phyloP scores from a whole-genome alignment of 2,888 invertebrate species.

The Fragum sueziense region DNA sequence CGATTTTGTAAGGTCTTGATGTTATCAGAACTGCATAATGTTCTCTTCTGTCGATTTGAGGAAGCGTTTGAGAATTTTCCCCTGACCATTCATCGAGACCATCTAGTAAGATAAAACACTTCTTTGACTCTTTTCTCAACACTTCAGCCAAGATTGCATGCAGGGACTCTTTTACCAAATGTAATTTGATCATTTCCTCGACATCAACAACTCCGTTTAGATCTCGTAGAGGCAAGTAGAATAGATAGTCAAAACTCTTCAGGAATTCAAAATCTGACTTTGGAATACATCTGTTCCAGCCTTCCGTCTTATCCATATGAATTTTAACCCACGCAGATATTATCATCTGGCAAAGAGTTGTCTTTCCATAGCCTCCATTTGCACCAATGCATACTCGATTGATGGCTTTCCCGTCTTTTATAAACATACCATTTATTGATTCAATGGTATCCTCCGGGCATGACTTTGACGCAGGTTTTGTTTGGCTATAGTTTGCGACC shows the following conservation, averaged over 20 bases:
- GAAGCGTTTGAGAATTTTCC: background rate
- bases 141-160: background rate
- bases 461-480: no score
- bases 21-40: background rate
- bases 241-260: background rate
- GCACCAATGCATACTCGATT: slow-evolving; percentile 18
- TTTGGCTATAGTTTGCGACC: no score
- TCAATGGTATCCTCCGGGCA: no score
- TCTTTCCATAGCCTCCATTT: slow-evolving; percentile 23
- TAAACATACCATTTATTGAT: no score
- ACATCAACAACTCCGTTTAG: background rate
- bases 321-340: slow-evolving; percentile 11
- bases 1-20: slow-evolving; percentile 16
- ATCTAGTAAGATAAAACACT: slow-evolving; percentile 9
- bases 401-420: no score
- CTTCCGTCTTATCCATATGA: background rate
- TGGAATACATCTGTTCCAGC: background rate
- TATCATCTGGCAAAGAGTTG: slow-evolving; percentile 12
- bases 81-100: slow-evolving; percentile 14
- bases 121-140: background rate
- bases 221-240: background rate
- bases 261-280: background rate
- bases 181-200: slow-evolving; percentile 4
- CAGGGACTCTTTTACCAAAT: background rate
- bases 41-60: background rate